Base-by-base conservation (phyloP, 1,140 invertebrate species). In the Drosophila subobscura region DNA sequence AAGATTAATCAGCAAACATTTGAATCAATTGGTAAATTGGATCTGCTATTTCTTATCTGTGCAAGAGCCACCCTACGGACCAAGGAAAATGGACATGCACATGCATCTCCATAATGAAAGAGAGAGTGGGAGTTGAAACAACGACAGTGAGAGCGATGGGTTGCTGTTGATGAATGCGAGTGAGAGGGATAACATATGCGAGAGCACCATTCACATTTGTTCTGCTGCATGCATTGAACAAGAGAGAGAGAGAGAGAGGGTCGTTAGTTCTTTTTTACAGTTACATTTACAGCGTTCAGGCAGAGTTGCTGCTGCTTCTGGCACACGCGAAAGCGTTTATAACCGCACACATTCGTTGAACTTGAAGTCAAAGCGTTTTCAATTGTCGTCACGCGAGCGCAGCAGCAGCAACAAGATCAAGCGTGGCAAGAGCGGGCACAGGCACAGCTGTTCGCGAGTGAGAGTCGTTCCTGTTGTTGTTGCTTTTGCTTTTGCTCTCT, bases 281-380 rank as follows among this genome's bases (percentile, higher is more conserved):
- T 29, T 52, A 42, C 57, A 40, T 5, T 67, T 68, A 33, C 54
- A 49, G 23, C 54, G 10, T 47, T 47, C 53, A 45, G 37, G 58
- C 20, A 33, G 22, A 27, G 16, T 53, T 49, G 41, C 50, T 45
- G 51, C 44, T 52, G 33, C 29, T 44, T 45, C 60, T 63, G 71
- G 57, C 70, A 88, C 70, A 88, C 63, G 66, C 74, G 33, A 68
- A 68, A 78, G 49, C 72, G 78, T 73, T 88, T 88, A 88, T 70
- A 79, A 63, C 59, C 67, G 55, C 72, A 77, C 63, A 59, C 60
- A 78, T 66, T 66, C 60, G 66, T 49, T 88, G 75, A 88, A 88
- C 83, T 88, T 88, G 72, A 83, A 73, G 83, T 79, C 75, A 88
- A 79, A 88, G 25, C 83, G 75, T 60, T 71, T 70, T 58, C 67